Percentiles rank a stretch among this genome's conserved stretches.
Evolutionary conservation across 2,113 vertebrate species (phyloP).

Genomic region (Sula dactylatra): DNA sequence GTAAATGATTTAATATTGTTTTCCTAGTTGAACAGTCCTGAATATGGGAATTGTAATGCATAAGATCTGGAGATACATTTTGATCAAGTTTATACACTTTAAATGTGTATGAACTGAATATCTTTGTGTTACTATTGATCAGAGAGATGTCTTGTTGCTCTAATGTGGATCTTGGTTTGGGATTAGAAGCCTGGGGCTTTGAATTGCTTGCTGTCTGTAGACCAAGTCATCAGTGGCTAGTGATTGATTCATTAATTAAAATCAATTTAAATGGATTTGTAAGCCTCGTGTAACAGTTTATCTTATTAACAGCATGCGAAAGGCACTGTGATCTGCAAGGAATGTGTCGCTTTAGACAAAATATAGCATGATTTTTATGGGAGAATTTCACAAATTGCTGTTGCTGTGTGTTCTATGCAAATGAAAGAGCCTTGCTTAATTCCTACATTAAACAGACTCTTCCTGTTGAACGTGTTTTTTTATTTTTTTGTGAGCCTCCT

Average conservation of each 20-base stretch:
- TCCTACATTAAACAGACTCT: slow-evolving; percentile 11
- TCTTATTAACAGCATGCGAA: slow-evolving; percentile 73
- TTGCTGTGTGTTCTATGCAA: slow-evolving; percentile 36
- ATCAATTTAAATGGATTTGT: slow-evolving; percentile 82
- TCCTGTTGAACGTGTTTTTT: neutral
- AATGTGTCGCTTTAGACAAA: slow-evolving; percentile 66
- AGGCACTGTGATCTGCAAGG: slow-evolving; percentile 63
- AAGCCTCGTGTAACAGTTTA: slow-evolving; percentile 77
- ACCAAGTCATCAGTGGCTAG: slow-evolving; percentile 64
- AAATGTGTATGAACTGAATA: slow-evolving; percentile 36
- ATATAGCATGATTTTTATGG: slow-evolving; percentile 3
- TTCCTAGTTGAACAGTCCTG: neutral
- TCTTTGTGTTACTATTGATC: slow-evolving; percentile 49
- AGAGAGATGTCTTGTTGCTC: slow-evolving; percentile 56
- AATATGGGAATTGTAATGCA: neutral
- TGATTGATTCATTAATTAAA: slow-evolving; percentile 83
- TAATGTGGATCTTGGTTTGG: slow-evolving; percentile 67
- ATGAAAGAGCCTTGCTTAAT: slow-evolving; percentile 21
- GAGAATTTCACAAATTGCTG: slow-evolving; percentile 27
- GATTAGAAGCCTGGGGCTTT: slow-evolving; percentile 65
- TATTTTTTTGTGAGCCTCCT: neutral
- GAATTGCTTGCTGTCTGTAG: slow-evolving; percentile 62
- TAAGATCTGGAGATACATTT: slow-evolving; percentile 33
- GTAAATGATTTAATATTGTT: slow-evolving; percentile 25
- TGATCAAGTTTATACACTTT: neutral